Evolutionary conservation across 2,113 vertebrate species (phyloP), one percentile per base, ranked within the genome.

Genomic region (Forbesichthys papilliferus): DNA sequence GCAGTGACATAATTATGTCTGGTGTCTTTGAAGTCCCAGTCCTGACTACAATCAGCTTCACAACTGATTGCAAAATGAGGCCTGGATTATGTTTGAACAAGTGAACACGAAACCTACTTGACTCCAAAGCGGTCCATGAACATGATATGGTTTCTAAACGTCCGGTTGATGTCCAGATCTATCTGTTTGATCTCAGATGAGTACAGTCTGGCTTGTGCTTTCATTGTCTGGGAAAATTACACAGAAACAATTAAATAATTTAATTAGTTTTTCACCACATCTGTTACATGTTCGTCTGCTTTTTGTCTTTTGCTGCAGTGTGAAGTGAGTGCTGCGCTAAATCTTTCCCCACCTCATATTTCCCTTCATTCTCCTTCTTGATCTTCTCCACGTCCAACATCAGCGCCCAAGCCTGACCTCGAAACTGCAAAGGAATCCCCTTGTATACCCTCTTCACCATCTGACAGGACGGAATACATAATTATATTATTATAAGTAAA

Each of bases 131-230:
- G 94, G 64, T 96, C 95, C 86, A 94, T 94, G 71, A 97, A 97
- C 96, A 97, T 97, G 86, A 97, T 94, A 64, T 97, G 95, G 87
- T 97, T 95, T 12, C 95, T 82, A 62, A 97, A 97, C 27, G 96
- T 97, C 59, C 96, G 87, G 90, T 96, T 96, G 68, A 96, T 94
- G 12, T 97, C 96, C 79, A 97, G 83, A 77, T 97, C 96, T 2
- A 97, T 97, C 90, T 96, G 95, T 69, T 95, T 96, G 83, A 97
- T 94, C 86, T 97, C 96, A 0, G 94, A 73, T 0, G 96, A 97
- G 83, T 89, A 92, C 3, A 85, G 86, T 70, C 86, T 88, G 0
- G 94, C 94, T 87, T 95, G 95, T 7, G 93, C 90, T 85, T 95
- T 96, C 95, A 97, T 96, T 89, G 85, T 94, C 96, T 97, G 86